Evolutionary conservation across 2,113 vertebrate genomes (phyloP), one percentile per base, ranked within the genome.

Genomic region (Sylvia atricapilla): DNA sequence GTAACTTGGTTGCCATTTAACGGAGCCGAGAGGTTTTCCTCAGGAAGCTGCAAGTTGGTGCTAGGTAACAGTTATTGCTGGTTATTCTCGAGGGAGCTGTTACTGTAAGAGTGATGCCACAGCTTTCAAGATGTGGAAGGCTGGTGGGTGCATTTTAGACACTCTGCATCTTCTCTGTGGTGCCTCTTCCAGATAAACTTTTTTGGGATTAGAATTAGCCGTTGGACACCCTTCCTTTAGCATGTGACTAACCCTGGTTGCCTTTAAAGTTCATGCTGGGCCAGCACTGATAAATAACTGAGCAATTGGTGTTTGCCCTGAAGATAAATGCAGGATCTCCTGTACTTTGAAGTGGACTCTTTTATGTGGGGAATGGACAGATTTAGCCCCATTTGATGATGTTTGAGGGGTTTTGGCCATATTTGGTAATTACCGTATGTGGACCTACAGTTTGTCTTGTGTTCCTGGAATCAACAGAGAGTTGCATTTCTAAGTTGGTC

Each of bases 281-380:
- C 90, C 83, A 87, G 52, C 73, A 30, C 83, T 90, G 94, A 95
- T 94, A 92, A 94, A 93, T 94, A 68, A 84, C 77, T 50, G 53
- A 89, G 77, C 56, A 44, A 50, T 84, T 8, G 12, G 17, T 84
- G 21, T 78, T 72, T 90, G 53, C 25, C 68, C 16, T 1, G 46
- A 27, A 19, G 53, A 90, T 84, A 79, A 87, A 56, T n/a, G 39
- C 37, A 63, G 49, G 18, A 27, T 56, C 41, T 63, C 13, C 75
- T 79, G 68, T 44, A 24, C 58, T 86, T 55, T 22, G 11, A 44
- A 24, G 49, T 72, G 31, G 35, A 14, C n/a, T 58, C 41, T 59
- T 59, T 14, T 39, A 15, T 33, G 4, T 20, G 53, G 37, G 31
- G 12, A 85, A 39, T 24, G 3, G 9, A 30, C 44, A 21, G 18